phyloP scores from a whole-genome alignment of 1,140 invertebrate species.

The Bilobella aurantiaca region DNA sequence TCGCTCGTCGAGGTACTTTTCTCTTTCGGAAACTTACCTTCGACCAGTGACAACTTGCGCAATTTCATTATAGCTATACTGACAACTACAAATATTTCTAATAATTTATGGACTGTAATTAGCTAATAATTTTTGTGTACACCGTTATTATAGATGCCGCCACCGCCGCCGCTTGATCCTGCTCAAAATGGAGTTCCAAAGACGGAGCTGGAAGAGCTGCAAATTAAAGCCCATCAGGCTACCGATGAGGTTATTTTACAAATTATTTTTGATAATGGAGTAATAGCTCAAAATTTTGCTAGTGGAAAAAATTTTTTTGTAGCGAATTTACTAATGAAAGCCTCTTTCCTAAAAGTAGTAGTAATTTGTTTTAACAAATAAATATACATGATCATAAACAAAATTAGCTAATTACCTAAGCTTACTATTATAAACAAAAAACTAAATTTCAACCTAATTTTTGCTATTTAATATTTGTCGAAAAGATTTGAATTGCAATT shows the following conservation, averaged over 20 bases:
- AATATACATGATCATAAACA: too few species aligned
- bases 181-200: slow-evolving; percentile 44
- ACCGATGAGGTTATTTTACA: slow-evolving; percentile 68
- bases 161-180: slow-evolving; percentile 19
- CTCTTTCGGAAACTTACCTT: background rate
- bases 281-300: background rate
- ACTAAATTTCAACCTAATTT: too few species aligned
- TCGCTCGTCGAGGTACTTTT: background rate
- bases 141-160: slow-evolving; percentile 6
- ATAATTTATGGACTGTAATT: background rate
- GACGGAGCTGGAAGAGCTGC: slow-evolving; percentile 80
- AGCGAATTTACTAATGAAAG: background rate
- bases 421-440: too few species aligned
- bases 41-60: background rate
- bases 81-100: background rate
- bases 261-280: too few species aligned
- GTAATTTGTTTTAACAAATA: too few species aligned
- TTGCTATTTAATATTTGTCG: too few species aligned
- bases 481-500: too few species aligned
- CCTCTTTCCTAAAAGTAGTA: too few species aligned
- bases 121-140: background rate
- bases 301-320: background rate
- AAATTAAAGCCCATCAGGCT: slow-evolving; percentile 69
- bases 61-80: background rate
- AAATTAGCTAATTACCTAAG: too few species aligned